Base-by-base conservation (phyloP, 2,888 invertebrate genomes). In the Endomychus coccineus region DNA sequence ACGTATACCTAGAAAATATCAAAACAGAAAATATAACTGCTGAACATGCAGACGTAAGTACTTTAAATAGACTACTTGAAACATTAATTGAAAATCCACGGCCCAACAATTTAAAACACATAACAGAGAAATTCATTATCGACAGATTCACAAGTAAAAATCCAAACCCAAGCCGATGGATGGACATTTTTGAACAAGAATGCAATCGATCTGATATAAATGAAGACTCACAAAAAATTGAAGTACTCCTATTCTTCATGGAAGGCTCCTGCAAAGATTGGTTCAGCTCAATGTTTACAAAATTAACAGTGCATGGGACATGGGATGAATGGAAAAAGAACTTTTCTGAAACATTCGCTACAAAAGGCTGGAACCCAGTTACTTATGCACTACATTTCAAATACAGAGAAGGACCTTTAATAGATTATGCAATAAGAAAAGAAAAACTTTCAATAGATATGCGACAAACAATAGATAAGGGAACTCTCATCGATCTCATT, bases 401-500 rank as follows among this genome's bases (percentile, higher is more conserved):
- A 32, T 49, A 55, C 34, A 48, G 34, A 32, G 50, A 49, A 46
- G 50, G 52, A 16, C 46, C 42, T 37, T 34, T 52, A 12, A 39
- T 45, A 21, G 46, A 53, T 30, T 54, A 52, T 34, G 52, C 49
- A 10, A 46, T 51, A 33, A 50, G 22, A 29, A 52, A 54, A 44
- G 48, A 51, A 33, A 43, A 41, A 28, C 37, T 52, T 17, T n/a
- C n/a, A n/a, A n/a, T n/a, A n/a, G n/a, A n/a, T n/a, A n/a, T n/a
- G n/a, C n/a, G n/a, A n/a, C n/a, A n/a, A n/a, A n/a, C n/a, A n/a
- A n/a, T n/a, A n/a, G n/a, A n/a, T n/a, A n/a, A n/a, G n/a, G n/a
- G n/a, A n/a, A n/a, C n/a, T n/a, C n/a, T n/a, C n/a, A n/a, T n/a
- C n/a, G n/a, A n/a, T n/a, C n/a, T n/a, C n/a, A n/a, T n/a, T n/a